Conservation (phyloP, 2,888 invertebrate species). For the Tromatobia lineatoria region DNA sequence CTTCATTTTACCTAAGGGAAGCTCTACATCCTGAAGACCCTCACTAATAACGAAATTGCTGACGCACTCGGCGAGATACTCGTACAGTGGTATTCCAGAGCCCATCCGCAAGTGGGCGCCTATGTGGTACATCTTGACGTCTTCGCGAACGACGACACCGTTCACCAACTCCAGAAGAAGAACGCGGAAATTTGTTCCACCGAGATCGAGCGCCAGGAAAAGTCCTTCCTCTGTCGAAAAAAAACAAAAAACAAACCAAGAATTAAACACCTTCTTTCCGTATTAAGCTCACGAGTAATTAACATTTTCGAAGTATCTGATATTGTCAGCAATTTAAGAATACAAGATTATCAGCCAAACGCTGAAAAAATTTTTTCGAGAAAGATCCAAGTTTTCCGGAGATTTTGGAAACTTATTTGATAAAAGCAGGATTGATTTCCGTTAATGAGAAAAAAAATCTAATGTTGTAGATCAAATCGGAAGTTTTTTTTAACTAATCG, state of each 20-base stretch:
- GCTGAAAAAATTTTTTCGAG: too few relatives aligned
- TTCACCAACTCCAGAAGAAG: conserved; percentile 88
- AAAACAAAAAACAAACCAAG: background rate
- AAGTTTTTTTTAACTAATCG: too few relatives aligned
- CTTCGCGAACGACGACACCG: conserved; percentile 87
- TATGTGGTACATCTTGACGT: conserved; percentile 89
- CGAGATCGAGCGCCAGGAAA: conserved; percentile 92
- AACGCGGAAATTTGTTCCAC: conserved; percentile 93
- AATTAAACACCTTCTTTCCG: background rate
- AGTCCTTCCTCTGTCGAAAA: conserved; percentile 88
- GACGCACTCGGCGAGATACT: conserved; percentile 92
- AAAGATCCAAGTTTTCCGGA: too few relatives aligned
- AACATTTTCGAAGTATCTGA: too few relatives aligned
- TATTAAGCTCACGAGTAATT: too few relatives aligned
- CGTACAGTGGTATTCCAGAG: conserved; percentile 89
- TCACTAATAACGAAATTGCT: conserved; percentile 89
- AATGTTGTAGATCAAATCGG: too few relatives aligned
- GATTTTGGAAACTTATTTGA: too few relatives aligned
- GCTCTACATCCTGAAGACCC: conserved; percentile 87
- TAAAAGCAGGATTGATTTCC: too few relatives aligned
- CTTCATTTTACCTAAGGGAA: conserved; percentile 89
- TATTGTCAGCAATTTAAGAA: too few relatives aligned
- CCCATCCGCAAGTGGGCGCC: conserved; percentile 88
- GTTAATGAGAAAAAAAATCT: too few relatives aligned
- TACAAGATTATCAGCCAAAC: too few relatives aligned